Percentiles rank a stretch among this genome's conserved stretches.
These are phyloP conservation scores for Drosophila formosana DNA, from an alignment of 2,888 invertebrate genomes.

Conservation along the genomic window DNA sequence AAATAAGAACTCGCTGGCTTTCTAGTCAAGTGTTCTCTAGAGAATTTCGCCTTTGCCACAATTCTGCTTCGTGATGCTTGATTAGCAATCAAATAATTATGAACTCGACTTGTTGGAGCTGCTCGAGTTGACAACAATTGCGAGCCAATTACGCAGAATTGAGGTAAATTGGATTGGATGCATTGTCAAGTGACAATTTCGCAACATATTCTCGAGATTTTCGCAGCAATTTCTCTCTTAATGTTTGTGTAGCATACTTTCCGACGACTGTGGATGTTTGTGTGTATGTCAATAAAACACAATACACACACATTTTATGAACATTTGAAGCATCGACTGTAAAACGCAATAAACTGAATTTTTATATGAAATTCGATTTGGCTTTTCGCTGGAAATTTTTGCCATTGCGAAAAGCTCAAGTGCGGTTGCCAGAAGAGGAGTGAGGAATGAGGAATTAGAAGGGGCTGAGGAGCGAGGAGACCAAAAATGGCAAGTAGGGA, in stretches of 20 bases:
- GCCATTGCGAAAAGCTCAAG: neutral
- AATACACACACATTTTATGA: slow-evolving; percentile 10
- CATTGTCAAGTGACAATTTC: slow-evolving; percentile 6
- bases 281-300: slow-evolving; percentile 4
- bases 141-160: neutral
- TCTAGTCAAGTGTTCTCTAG: neutral
- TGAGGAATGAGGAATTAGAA: no score
- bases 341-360: slow-evolving; percentile 17
- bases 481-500: neutral
- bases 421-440: neutral
- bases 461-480: no score
- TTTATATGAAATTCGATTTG: slow-evolving; percentile 21
- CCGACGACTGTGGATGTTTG: neutral
- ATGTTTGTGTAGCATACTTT: slow-evolving; percentile 4
- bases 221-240: slow-evolving; percentile 1
- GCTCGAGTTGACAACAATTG: neutral
- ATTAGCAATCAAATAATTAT: neutral
- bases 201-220: neutral
- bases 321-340: slow-evolving; percentile 8
- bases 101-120: neutral
- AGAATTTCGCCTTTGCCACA: neutral
- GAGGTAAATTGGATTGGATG: neutral
- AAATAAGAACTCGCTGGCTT: no score
- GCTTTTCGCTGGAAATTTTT: slow-evolving; percentile 5
- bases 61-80: neutral